Evolutionary conservation across 92 coral and sea anemone genomes (phyloP).

Genomic region (Nematostella vectensis): DNA sequence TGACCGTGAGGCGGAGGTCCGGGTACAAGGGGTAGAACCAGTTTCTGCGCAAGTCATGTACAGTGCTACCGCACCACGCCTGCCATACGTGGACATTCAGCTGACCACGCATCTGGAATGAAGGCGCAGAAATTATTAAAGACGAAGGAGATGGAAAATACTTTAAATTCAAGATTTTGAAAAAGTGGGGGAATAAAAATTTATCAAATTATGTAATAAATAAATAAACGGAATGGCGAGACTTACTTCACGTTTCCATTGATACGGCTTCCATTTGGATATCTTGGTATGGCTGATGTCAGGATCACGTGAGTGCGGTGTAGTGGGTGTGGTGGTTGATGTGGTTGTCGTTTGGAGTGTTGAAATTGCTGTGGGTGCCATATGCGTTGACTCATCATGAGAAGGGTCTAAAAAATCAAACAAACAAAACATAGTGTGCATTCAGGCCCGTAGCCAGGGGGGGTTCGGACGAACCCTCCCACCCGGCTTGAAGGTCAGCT

Average conservation of each 20-base stretch:
- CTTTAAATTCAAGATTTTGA: too few species aligned
- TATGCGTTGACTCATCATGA: too few species aligned
- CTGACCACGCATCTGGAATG: slow-evolving; percentile 77
- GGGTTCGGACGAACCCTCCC: too few species aligned
- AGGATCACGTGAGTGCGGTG: slow-evolving; percentile 13
- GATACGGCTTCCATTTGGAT: slow-evolving; percentile 15
- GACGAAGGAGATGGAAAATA: not conserved
- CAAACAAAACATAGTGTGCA: too few species aligned
- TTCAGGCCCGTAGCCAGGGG: too few species aligned
- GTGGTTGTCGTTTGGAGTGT: not conserved
- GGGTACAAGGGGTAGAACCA: slow-evolving; percentile 88
- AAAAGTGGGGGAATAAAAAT: too few species aligned
- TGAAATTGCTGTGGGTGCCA: not conserved
- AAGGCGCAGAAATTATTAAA: slow-evolving; percentile 4
- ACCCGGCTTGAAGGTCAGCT: too few species aligned
- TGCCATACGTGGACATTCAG: slow-evolving; percentile 95
- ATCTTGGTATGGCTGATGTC: not conserved
- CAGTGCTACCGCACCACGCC: slow-evolving; percentile 97
- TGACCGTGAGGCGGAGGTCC: slow-evolving; percentile 68
- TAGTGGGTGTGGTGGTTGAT: not conserved
- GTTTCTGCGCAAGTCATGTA: slow-evolving; percentile 82
- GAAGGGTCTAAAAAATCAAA: too few species aligned
- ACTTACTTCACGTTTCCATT: slow-evolving; percentile 26
- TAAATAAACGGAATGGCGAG: not conserved
- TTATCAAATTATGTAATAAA: not conserved